A percentile compares a stretch with the other conserved stretches of the same genome.
These are phyloP conservation scores for Craseonycteris thonglongyai DNA, from an alignment of 2,113 vertebrate species.

Conservation along the genomic window DNA sequence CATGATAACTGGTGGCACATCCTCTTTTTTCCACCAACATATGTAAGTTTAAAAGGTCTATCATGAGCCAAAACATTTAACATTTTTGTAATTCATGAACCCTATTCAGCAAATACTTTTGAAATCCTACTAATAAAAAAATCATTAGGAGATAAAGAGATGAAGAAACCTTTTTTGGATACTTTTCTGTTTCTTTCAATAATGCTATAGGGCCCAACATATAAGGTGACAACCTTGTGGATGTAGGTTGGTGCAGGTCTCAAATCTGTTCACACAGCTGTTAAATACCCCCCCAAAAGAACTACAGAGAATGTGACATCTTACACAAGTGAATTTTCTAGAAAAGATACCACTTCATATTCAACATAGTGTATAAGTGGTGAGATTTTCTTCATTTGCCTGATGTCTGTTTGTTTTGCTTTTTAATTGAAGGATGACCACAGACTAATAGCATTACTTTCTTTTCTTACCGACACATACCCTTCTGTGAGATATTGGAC, in stretches of 20 bases:
- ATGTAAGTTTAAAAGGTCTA: neutral
- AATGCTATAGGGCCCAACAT: rapidly evolving
- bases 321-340: neutral
- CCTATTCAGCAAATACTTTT: neutral
- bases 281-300: neutral
- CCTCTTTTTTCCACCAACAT: neutral
- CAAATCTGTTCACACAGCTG: neutral
- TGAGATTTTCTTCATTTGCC: neutral
- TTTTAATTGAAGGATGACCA: neutral
- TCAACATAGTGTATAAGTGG: neutral
- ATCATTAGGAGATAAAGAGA: neutral
- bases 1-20: neutral
- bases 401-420: neutral
- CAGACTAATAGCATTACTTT: neutral
- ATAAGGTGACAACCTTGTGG: neutral
- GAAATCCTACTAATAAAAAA: neutral
- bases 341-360: neutral
- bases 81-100: neutral
- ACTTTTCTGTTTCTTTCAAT: neutral
- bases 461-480: neutral
- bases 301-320: neutral
- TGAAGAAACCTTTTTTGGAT: neutral
- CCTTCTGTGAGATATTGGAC: neutral
- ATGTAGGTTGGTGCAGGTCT: neutral
- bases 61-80: neutral